These are phyloP conservation scores for Drosophila rubida DNA, from an alignment of 2,888 invertebrate species.

Conservation along the genomic window DNA sequence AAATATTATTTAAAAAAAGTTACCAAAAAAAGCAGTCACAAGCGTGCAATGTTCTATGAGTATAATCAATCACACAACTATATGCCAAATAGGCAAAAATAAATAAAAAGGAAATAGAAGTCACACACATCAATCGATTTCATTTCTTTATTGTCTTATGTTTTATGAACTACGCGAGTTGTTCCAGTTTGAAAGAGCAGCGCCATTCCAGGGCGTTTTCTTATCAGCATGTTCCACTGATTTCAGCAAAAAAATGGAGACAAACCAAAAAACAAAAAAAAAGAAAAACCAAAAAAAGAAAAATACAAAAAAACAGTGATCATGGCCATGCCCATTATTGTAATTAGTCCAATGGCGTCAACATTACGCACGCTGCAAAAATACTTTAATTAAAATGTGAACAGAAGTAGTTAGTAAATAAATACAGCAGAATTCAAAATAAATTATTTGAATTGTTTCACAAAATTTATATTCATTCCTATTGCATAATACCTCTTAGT, in stretches of 20 bases:
- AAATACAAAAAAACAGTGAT: conserved; percentile 25
- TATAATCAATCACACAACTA: conserved; percentile 45
- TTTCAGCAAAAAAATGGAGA: conserved; percentile 25
- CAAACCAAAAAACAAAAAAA: conserved; percentile 8
- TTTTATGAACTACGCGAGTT: conserved; percentile 30
- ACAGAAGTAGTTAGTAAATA: neutral
- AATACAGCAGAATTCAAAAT: neutral
- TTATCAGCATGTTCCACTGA: conserved; percentile 56
- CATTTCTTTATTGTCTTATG: conserved; percentile 50
- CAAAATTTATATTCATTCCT: neutral
- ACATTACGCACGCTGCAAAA: conserved; percentile 39
- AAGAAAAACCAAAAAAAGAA: conserved; percentile 14
- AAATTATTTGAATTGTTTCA: neutral
- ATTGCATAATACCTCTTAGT: neutral
- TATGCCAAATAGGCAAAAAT: neutral
- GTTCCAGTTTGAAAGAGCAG: conserved; percentile 17
- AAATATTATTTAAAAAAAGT: conserved; percentile 13
- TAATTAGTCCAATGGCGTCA: conserved; percentile 60
- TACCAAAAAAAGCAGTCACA: conserved; percentile 1
- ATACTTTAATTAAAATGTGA: neutral
- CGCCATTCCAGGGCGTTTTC: conserved; percentile 12
- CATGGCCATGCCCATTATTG: conserved; percentile 67
- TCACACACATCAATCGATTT: conserved; percentile 36
- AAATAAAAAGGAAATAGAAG: neutral
- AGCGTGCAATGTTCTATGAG: neutral